Conservation (phyloP, 2,113 vertebrate genomes). For the Mustela lutreola region DNA sequence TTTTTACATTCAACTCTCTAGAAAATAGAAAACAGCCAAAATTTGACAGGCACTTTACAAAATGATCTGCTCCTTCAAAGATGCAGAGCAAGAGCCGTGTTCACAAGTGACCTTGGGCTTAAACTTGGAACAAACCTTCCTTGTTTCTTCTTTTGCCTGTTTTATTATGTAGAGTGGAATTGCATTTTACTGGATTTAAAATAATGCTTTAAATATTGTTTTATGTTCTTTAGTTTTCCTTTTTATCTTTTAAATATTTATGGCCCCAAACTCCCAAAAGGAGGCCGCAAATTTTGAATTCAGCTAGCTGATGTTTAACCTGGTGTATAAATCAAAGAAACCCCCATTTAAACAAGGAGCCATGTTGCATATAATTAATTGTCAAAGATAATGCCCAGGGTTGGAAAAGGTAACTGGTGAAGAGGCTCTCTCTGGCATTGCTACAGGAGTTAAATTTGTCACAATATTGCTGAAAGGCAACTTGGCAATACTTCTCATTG, state of each 20-base stretch:
- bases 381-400: not conserved
- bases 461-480: slow-evolving; percentile 8
- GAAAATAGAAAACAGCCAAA: slow-evolving; percentile 79
- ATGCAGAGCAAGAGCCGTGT: slow-evolving; percentile 52
- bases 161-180: slow-evolving; percentile 15
- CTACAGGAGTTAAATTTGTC: not conserved
- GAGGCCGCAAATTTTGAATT: not conserved
- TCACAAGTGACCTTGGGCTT: slow-evolving; percentile 51
- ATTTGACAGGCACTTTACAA: slow-evolving; percentile 79
- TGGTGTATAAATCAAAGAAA: slow-evolving; percentile 19
- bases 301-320: slow-evolving; percentile 34
- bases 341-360: slow-evolving; percentile 15
- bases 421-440: not conserved
- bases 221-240: slow-evolving; percentile 32
- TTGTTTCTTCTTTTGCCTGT: slow-evolving; percentile 42
- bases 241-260: slow-evolving; percentile 64
- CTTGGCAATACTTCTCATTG: not conserved
- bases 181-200: slow-evolving; percentile 57
- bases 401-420: not conserved
- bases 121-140: slow-evolving; percentile 59
- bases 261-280: not conserved
- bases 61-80: slow-evolving; percentile 65
- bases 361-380: not conserved
- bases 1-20: slow-evolving; percentile 77
- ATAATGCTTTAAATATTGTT: slow-evolving; percentile 30